Conservation (phyloP, 2,113 vertebrate genomes). For the Hyla sarda region DNA sequence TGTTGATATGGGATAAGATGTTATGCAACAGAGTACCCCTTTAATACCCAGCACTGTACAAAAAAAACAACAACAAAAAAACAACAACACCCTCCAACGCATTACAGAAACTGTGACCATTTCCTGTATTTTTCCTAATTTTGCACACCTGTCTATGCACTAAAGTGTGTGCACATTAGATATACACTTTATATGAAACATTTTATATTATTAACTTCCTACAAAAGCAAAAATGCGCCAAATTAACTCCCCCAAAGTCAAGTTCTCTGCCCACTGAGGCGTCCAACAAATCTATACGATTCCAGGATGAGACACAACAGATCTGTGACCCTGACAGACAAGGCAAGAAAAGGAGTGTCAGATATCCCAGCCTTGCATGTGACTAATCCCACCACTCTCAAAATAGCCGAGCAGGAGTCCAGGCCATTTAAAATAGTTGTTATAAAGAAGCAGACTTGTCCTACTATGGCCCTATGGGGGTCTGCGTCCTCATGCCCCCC, state of each 20-base stretch:
- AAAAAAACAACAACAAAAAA: no score
- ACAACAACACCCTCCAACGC: no score
- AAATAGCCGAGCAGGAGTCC: constrained; percentile 54
- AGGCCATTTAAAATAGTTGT: constrained; percentile 50
- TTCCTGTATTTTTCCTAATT: background rate
- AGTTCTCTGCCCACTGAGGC: background rate
- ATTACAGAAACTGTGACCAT: background rate
- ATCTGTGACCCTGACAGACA: constrained; percentile 41
- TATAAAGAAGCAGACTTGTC: constrained; percentile 44
- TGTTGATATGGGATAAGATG: no score
- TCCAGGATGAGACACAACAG: constrained; percentile 37
- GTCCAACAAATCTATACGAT: constrained; percentile 3
- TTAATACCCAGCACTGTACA: no score
- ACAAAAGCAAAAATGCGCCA: no score
- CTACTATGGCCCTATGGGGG: constrained; percentile 28
- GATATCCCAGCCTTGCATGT: constrained; percentile 49
- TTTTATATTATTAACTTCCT: background rate
- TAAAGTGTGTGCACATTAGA: no score
- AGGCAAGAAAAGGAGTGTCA: constrained; percentile 44
- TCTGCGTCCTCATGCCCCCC: constrained; percentile 15
- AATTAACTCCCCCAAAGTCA: background rate
- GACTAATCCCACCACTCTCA: constrained; percentile 53
- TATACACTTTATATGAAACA: background rate
- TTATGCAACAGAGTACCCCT: no score
- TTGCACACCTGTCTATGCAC: no score